Base-by-base conservation (phyloP, 2,888 invertebrate genomes). In the Euproctis similis region DNA sequence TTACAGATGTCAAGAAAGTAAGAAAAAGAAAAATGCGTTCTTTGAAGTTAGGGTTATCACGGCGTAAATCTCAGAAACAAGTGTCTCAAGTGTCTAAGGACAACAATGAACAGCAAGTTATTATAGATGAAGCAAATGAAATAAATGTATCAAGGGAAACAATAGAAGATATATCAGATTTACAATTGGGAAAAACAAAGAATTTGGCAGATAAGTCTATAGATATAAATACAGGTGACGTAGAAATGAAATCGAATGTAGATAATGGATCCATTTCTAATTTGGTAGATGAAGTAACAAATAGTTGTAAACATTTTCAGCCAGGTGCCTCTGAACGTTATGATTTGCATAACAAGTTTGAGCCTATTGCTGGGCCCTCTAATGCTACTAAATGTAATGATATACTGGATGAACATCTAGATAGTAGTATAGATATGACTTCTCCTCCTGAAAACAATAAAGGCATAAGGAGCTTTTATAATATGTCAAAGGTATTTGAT, bases 11-110 rank as follows among this genome's bases (percentile, higher is more conserved):
- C 1, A 82, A 80, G 34, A 82, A 81, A 59, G 74, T 77, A 1
- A 61, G 77, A 34, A 84, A 84, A 67, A 73, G 82, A 60, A 84
- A 77, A 63, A 73, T 71, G 70, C 62, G 74, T 46, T 51, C 74
- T 3, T 64, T 84, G 8, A 77, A 76, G 56, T 50, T 85, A 14
- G 84, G 85, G 3, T 55, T 84, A 26, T 75, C 84, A 2, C 68
- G 61, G 38, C 74, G 78, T 19, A 74, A 71, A 44, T 46, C 44
- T 28, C 74, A 69, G 41, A 77, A 64, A 38, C 64, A 52, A 28
- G 33, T 30, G 13, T 22, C 22, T 8, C 36, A 42, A 30, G 36
- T 49, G 24, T 17, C 18, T 1, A 31, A 36, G 11, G 26, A 28
- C 22, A 36, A 42, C 25, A 30, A 25, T 17, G 42, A 45, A 31